Base-by-base conservation (phyloP, 2,888 invertebrate species). In the Diachrysia chrysitis region DNA sequence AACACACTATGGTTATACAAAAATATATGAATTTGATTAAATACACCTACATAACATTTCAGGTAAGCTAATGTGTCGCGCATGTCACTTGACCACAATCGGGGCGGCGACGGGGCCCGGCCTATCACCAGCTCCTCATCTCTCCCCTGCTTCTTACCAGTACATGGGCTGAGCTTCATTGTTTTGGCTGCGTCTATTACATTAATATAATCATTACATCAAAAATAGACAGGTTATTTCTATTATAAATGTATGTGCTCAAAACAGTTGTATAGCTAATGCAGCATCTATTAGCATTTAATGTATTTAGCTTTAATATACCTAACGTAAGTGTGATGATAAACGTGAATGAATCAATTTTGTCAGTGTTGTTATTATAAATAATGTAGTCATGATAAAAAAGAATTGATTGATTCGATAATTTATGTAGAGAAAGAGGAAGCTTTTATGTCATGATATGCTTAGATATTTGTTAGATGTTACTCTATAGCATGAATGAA, bases 21-120 rank as follows among this genome's bases (percentile, higher is more conserved):
- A 69, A 58, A 64, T 59, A 69, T 60, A 54, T 69, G 51, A 62
- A 61, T 29, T 21, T 62, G 46, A 58, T 35, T 55, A 25, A 35
- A 55, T 35, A 61, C 37, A 10, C 29, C 16, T 54, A 58, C 16
- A 19, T 29, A 42, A 69, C 72, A 71, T 81, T 76, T 68, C 98
- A 85, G 98, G 98, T 9, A 97, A 98, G 83, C 95, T 99, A 75
- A 97, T 99, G 95, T 99, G 99, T 89, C 97, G 99, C 66, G 96
- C 97, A 66, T 99, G 99, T 92, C 99, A 99, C 93, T 96, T 99
- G 87, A 97, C 98, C 82, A 97, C 97, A 78, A 96, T 98, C 75
- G 96, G 96, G 35, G 94, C 96, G 62, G 95, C 96, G 69, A 95
- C 97, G 60, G 97, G 97, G 54, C 96, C 96, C 42, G 97, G 97